Evolutionary conservation across 2,888 invertebrate species (phyloP), one percentile per base, ranked within the genome.

Genomic region (Hypsopygia costalis): DNA sequence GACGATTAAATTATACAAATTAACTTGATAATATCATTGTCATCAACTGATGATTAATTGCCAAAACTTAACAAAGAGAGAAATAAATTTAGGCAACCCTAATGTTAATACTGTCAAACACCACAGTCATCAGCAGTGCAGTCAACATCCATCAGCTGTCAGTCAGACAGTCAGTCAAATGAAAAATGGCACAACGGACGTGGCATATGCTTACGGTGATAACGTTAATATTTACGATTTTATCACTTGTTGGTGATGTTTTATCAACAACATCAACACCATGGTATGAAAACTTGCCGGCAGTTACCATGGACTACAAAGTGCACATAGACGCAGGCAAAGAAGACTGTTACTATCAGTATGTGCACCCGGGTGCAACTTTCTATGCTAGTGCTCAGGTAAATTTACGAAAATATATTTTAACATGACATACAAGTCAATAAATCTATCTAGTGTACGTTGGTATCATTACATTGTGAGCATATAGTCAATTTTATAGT

Each of bases 371-470:
- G 41, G 96, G 96, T 39, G 97, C 97, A 11, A 97, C 97, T 45
- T 95, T 98, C 72, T 97, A 97, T 82, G 96, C 97, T 47, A 96
- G 97, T 58, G 97, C 97, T 82, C 97, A 97, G 92, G 98, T 97
- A 81, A 75, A 67, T 70, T 10, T 16, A 8, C n/a, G 1, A 27
- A 38, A 36, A 40, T 46, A 41, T 34, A 30, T 44, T 22, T n/a
- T 20, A 8, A 34, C 5, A 11, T 10, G 12, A 16, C 81, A 16
- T 22, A 9, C 20, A 21, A 21, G 7, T 8, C 11, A 10, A 32
- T 4, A 4, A 16, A 2, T 16, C 3, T 16, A 4, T 4, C 16
- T 16, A 16, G 4, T 16, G 2, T 16, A 16, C 16, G 3, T 16
- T 16, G 2, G 16, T 16, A 16, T 16, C 16, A 16, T 16, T 4